Evolutionary conservation across 2,797 vertebrate genomes (phyloP).

Genomic region (Falco peregrinus): DNA sequence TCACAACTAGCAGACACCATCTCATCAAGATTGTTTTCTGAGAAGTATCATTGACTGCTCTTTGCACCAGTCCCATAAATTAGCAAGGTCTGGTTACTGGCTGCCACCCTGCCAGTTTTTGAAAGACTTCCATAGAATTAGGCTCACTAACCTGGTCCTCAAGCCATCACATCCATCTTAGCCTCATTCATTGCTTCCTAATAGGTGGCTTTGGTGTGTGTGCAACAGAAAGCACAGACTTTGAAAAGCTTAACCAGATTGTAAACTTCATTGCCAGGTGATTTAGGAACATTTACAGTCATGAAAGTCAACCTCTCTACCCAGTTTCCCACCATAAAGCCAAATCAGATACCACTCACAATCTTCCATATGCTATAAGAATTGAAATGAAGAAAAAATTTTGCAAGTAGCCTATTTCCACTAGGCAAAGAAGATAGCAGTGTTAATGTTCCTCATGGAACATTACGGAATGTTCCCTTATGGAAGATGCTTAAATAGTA

Average conservation of each 20-base stretch:
- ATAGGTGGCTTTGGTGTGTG: not conserved
- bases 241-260: not conserved
- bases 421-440: not conserved
- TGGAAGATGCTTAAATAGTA: not conserved
- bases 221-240: not conserved
- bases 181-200: not conserved
- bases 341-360: not conserved
- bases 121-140: not conserved
- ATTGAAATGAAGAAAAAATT: not conserved
- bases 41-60: not conserved
- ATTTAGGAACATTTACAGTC: not conserved
- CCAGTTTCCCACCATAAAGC: not conserved
- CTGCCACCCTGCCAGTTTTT: not conserved
- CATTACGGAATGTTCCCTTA: not conserved
- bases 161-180: not conserved
- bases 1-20: not conserved
- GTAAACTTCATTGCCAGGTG: not conserved
- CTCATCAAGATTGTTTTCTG: not conserved
- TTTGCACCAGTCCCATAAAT: not conserved
- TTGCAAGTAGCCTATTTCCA: not conserved
- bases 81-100: not conserved
- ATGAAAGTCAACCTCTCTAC: not conserved
- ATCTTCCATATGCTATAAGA: not conserved
- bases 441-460: not conserved
- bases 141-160: not conserved